These are phyloP conservation scores for Sardina pilchardus DNA, from an alignment of 2,113 vertebrate species.

Conservation along the genomic window DNA sequence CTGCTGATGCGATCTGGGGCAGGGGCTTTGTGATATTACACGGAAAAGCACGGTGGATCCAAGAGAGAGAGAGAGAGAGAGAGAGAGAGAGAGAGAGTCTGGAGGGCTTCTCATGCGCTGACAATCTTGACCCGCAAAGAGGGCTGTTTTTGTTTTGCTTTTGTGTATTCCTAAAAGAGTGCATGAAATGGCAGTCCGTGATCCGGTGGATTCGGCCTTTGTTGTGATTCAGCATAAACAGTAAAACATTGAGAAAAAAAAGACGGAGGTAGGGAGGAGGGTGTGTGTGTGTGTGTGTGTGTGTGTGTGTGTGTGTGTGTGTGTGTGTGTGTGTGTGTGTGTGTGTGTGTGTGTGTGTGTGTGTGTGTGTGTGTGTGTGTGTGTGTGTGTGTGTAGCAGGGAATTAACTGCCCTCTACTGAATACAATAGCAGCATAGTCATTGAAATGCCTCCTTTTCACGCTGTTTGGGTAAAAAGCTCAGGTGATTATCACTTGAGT, in stretches of 20 bases:
- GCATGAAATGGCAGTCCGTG: not conserved
- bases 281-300: too few relatives aligned
- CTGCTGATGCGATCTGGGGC: not conserved
- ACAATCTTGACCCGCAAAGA: not conserved
- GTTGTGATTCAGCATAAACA: not conserved
- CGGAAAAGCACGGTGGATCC: not conserved
- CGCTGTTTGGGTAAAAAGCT: not conserved
- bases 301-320: too few relatives aligned
- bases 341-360: too few relatives aligned
- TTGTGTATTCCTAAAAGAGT: not conserved
- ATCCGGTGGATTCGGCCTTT: not conserved
- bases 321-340: too few relatives aligned
- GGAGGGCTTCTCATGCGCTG: not conserved
- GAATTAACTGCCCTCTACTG: not conserved
- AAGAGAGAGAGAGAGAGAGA: not conserved
- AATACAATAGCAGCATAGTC: not conserved
- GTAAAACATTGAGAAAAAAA: not conserved
- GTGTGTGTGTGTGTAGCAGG: not conserved
- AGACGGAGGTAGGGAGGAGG: not conserved
- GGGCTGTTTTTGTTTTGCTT: not conserved
- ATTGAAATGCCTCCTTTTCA: not conserved
- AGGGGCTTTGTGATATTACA: not conserved
- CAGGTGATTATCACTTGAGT: not conserved
- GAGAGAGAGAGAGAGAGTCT: not conserved
- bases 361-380: too few relatives aligned